Evolutionary conservation across 2,888 invertebrate genomes (phyloP).

Genomic region (Ferdinandea cuprea): DNA sequence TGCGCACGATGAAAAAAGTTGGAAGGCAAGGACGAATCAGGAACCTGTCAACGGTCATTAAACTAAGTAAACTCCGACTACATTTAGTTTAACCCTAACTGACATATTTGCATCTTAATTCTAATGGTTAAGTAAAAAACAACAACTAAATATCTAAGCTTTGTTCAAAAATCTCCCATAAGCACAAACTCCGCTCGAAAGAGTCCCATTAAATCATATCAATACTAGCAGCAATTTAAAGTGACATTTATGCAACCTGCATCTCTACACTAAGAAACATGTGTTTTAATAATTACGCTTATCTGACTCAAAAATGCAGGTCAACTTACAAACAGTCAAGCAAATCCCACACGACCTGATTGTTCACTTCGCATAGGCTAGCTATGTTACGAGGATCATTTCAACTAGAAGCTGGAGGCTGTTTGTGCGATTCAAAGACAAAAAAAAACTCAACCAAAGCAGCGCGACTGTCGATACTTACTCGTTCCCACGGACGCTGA

Average conservation of each 20-base stretch:
- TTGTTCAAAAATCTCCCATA: slow-evolving; percentile 29
- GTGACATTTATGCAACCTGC: slow-evolving; percentile 7
- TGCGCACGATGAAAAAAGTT: too few species aligned
- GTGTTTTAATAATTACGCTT: slow-evolving; percentile 64
- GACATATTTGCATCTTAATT: too few species aligned
- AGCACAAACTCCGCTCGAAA: not conserved
- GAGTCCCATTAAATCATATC: slow-evolving; percentile 52
- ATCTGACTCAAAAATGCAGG: slow-evolving; percentile 70
- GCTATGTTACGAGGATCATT: slow-evolving; percentile 40
- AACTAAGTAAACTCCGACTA: too few species aligned
- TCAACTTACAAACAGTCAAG: slow-evolving; percentile 44
- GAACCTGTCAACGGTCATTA: too few species aligned
- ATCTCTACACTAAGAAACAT: slow-evolving; percentile 28
- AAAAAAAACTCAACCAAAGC: too few species aligned
- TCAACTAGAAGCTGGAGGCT: not conserved
- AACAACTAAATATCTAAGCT: slow-evolving; percentile 19
- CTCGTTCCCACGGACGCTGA: slow-evolving; percentile 66
- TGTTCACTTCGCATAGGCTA: slow-evolving; percentile 36
- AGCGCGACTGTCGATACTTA: slow-evolving; percentile 46
- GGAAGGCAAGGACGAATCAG: too few species aligned
- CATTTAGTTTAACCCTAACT: too few species aligned
- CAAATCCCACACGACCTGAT: slow-evolving; percentile 63
- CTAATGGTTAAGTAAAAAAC: slow-evolving; percentile 5
- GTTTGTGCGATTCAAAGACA: slow-evolving; percentile 3
- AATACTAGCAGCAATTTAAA: slow-evolving; percentile 31